phyloP scores from a whole-genome alignment of 2,888 invertebrate genomes.

The Melanostoma scalare region DNA sequence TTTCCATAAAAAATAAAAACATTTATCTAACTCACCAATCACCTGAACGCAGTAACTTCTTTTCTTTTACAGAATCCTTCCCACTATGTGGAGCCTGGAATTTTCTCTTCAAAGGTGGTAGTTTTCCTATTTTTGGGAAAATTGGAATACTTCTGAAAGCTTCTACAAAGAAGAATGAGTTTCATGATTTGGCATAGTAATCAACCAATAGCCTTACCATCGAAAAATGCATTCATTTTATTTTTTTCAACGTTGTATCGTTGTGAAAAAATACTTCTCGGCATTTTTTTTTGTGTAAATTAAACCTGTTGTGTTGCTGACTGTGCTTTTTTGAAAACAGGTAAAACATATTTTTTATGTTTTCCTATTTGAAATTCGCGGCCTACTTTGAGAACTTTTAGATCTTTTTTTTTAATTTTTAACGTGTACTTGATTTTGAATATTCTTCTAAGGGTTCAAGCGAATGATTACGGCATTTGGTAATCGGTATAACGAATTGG shows the following conservation, averaged over 20 bases:
- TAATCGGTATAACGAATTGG: too few species aligned
- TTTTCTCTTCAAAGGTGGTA: conserved; percentile 66
- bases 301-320: conserved; percentile 27
- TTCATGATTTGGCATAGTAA: background rate
- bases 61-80: conserved; percentile 73
- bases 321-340: conserved; percentile 24
- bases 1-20: background rate
- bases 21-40: conserved; percentile 75
- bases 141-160: conserved; percentile 74
- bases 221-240: conserved; percentile 75
- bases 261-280: conserved; percentile 77
- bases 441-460: too few species aligned
- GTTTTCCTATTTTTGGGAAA: conserved; percentile 76
- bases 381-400: conserved; percentile 9
- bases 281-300: conserved; percentile 73
- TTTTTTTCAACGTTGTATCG: conserved; percentile 75
- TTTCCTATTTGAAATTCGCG: background rate
- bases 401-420: too few species aligned
- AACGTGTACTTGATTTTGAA: too few species aligned
- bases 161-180: conserved; percentile 57
- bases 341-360: background rate
- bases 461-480: too few species aligned
- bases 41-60: conserved; percentile 75
- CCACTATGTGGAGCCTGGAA: conserved; percentile 40
- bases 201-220: conserved; percentile 74